These are phyloP conservation scores for Regulus satrapa DNA, from an alignment of 2,113 vertebrate species.

Conservation along the genomic window DNA sequence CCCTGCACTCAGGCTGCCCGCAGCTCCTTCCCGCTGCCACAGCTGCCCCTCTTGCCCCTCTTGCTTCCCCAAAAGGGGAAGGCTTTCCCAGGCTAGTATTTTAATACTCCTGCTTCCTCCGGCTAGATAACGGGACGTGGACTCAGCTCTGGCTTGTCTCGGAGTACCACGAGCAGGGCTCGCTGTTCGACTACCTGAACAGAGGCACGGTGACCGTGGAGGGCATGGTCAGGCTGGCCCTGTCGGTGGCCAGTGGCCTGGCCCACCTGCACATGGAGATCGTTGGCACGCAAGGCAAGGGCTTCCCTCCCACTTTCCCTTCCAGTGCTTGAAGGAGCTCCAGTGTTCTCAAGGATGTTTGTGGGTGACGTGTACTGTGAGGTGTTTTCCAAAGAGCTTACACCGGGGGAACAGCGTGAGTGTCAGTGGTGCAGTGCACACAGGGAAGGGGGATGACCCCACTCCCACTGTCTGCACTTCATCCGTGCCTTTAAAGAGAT, in stretches of 20 bases:
- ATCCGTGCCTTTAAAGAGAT: rapidly evolving
- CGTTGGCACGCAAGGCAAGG: constrained; percentile 90
- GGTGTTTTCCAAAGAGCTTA: rapidly evolving
- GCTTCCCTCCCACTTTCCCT: background rate
- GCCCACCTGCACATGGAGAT: constrained; percentile 99
- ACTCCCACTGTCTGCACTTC: rapidly evolving
- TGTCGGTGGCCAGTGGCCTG: constrained; percentile 90
- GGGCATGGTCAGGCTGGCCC: constrained; percentile 82
- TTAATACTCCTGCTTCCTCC: background rate
- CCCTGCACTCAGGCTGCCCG: no score
- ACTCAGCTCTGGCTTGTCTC: constrained; percentile 99
- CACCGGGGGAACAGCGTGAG: background rate
- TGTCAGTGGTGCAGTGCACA: rapidly evolving
- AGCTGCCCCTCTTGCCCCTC: rapidly evolving
- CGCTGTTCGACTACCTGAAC: constrained; percentile 94
- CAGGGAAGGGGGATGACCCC: rapidly evolving
- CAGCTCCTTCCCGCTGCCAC: rapidly evolving
- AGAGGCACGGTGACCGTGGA: constrained; percentile 83
- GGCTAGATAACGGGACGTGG: constrained; percentile 92
- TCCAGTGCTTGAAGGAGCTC: background rate
- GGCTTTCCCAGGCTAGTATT: background rate
- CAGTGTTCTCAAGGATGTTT: rapidly evolving
- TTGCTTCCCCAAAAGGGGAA: rapidly evolving
- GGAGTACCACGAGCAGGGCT: constrained; percentile 95
- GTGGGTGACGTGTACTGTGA: rapidly evolving